Percentiles rank a stretch among this genome's conserved stretches.
Evolutionary conservation across 2,797 vertebrate genomes (phyloP).

Genomic region (Onychomys arenicola): DNA sequence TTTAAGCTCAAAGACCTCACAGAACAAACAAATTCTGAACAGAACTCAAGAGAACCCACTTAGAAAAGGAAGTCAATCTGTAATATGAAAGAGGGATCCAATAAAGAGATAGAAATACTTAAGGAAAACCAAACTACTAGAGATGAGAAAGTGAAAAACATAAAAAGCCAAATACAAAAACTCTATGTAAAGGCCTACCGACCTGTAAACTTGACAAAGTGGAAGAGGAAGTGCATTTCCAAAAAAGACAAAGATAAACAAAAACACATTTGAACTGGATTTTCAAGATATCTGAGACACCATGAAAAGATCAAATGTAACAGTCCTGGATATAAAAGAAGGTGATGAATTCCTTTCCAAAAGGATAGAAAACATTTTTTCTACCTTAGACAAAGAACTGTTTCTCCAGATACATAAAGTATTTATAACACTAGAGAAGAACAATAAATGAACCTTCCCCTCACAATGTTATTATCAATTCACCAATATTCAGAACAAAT

Average conservation of each 20-base stretch:
- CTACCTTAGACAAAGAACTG: background rate
- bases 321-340: background rate
- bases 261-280: no score
- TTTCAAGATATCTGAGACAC: background rate
- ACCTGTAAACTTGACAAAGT: background rate
- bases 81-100: background rate
- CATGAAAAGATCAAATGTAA: background rate
- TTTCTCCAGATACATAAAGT: background rate
- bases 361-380: background rate
- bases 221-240: no score
- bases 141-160: background rate
- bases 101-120: background rate
- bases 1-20: background rate
- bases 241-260: background rate
- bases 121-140: background rate
- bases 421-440: background rate
- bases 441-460: background rate
- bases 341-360: background rate
- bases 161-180: background rate
- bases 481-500: background rate
- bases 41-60: background rate
- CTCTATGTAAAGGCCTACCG: background rate
- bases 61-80: background rate
- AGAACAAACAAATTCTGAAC: background rate
- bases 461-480: background rate